Evolutionary conservation across 92 coral and sea anemone genomes (phyloP), one percentile per base, ranked within the genome.

Genomic region (Pocillopora grandis): DNA sequence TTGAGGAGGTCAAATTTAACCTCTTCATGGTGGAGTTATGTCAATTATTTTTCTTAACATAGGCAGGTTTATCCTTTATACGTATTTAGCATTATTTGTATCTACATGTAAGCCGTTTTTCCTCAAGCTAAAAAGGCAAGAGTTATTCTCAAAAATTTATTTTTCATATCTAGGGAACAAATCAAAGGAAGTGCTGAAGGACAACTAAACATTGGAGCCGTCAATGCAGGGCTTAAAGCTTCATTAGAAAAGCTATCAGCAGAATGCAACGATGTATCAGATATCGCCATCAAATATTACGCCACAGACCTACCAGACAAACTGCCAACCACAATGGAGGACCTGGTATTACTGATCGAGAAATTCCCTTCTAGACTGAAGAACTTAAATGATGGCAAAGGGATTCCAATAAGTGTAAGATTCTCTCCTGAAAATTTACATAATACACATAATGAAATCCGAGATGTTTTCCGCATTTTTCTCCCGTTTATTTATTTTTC

Each of bases 301-400:
- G 86, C 86, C 27, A 87, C 90, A 57, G 86, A 80, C 66, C 49
- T 64, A 17, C 86, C 90, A 60, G 81, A 80, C 15, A 80, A 76
- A n/a, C 23, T 61, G 49, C 90, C 86, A 65, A 87, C 90, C 10
- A 87, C 56, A 42, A 13, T 87, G 75, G 71, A 80, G 0, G 90
- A 80, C 23, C 67, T 87, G 48, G 82, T 87, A 19, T 55, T 72
- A 80, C 78, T 76, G 9, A 87, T 87, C 9, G 58, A 74, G 48
- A 76, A 73, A 31, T 87, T 87, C 49, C 90, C 90, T 8, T 33
- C 42, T 19, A 73, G 86, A 18, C 20, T 87, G 81, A 48, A 56
- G 36, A 71, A 33, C 61, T 74, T 61, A 16, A 87, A 87, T 21
- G 6, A 27, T 3, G 90, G 90, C 1, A 80, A 76, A 65, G 90